Conservation (phyloP, 2,888 invertebrate species). For the Galerucella pusilla region DNA sequence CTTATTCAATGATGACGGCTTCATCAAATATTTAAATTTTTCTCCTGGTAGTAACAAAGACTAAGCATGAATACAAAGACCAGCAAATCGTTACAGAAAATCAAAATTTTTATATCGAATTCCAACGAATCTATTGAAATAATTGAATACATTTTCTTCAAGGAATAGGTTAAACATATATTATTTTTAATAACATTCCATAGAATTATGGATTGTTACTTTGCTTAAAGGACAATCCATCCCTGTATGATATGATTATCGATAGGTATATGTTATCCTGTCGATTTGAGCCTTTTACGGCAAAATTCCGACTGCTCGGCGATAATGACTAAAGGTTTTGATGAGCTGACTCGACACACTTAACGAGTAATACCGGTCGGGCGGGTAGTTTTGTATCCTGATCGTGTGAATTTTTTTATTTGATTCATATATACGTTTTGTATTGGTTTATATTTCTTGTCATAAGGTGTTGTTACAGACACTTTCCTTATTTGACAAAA, state of each 20-base stretch:
- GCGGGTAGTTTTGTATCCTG: slow-evolving; percentile 25
- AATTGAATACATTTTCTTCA: no score
- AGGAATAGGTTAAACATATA: no score
- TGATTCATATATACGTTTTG: neutral
- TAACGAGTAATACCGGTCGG: slow-evolving; percentile 33
- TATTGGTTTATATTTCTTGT: neutral
- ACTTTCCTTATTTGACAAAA: slow-evolving; percentile 1
- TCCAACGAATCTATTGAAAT: no score
- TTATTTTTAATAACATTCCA: no score
- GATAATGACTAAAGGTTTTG: slow-evolving; percentile 31
- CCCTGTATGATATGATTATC: slow-evolving; percentile 8
- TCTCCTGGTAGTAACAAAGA: no score
- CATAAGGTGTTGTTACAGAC: neutral
- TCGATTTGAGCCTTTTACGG: slow-evolving; percentile 42
- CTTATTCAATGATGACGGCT: no score
- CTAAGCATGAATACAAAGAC: no score
- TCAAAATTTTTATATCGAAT: no score
- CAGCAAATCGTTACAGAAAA: no score
- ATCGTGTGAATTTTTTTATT: slow-evolving; percentile 32
- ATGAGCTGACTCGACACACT: slow-evolving; percentile 9
- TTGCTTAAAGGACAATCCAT: neutral
- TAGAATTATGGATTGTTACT: neutral
- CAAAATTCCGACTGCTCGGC: slow-evolving; percentile 26
- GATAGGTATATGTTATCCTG: slow-evolving; percentile 31
- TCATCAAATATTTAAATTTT: no score